phyloP scores from a whole-genome alignment of 2,113 vertebrate genomes.

The Cheirogaleus medius region DNA sequence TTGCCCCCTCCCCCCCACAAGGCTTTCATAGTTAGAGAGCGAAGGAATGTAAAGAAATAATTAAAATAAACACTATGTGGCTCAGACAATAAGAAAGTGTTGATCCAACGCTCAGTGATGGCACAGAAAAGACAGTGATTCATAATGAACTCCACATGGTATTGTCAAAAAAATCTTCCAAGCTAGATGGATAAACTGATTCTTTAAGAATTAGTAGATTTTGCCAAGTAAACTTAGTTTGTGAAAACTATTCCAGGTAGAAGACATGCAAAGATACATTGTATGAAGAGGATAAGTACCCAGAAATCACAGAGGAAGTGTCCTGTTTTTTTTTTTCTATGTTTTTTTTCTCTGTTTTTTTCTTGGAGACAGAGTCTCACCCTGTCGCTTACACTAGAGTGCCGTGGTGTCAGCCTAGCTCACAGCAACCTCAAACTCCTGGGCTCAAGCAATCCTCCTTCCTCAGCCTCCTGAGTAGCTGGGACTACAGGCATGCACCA shows the following conservation, averaged over 20 bases:
- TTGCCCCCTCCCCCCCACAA: not conserved
- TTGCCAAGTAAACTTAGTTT: not conserved
- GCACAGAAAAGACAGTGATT: not conserved
- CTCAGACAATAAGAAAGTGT: not conserved
- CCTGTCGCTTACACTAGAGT: no score
- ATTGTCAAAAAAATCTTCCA: not conserved
- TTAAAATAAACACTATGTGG: not conserved
- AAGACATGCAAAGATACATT: not conserved
- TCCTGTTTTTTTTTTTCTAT: no score
- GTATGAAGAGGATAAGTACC: not conserved
- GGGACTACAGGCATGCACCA: no score
- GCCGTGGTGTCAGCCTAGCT: no score
- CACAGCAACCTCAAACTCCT: no score
- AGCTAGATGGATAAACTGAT: not conserved
- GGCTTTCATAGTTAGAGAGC: not conserved
- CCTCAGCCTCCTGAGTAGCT: no score
- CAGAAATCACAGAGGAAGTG: not conserved
- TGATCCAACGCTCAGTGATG: not conserved
- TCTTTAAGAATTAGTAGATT: not conserved
- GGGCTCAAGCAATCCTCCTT: no score
- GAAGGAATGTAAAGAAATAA: not conserved
- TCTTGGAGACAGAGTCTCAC: no score
- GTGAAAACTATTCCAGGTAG: not conserved
- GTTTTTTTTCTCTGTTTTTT: no score
- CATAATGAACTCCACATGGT: not conserved